Evolutionary conservation across 2,888 invertebrate species (phyloP), one percentile per base, ranked within the genome.

Genomic region (Aleiodes testaceus): DNA sequence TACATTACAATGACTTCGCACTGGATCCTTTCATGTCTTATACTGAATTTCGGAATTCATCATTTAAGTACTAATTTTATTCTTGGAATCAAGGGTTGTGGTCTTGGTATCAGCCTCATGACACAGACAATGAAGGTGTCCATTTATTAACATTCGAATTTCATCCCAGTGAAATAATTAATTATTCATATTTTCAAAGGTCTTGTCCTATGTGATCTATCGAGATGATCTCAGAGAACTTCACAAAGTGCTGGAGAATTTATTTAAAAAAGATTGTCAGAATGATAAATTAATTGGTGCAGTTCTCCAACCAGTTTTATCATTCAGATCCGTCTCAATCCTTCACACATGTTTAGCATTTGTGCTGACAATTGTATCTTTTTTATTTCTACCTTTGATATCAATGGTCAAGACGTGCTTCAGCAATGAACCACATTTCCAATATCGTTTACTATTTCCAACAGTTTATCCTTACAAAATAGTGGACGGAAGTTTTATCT

Each of bases 381-480:
- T 73, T 52, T 18, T 67, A n/a, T 2, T 72, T 5, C 53, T 26
- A 5, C 75, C 75, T 5, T 47, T 76, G 42, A 71, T 76, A 44
- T 44, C 30, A 9, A 69, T 74, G 12, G 69, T 66, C 11, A 63
- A 71, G 4, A 72, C 73, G 47, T 20, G 14, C 1, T 44, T 49
- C 3, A 70, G 61, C 16, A 61, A 75, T 3, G 52, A 49, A 0
- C 59, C 68, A 20, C 63, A 72, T 3, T 61, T 69, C 1, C 69
- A 75, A 61, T 78, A 78, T 49, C 49, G 66, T 1, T 47, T 77
- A 2, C 74, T 74, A 1, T 64, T 74, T 7, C 76, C 77, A 1
- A 66, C 53, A 1, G 71, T 70, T 18, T 79, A 78, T 55, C 81
- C 79, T 0, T 81, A 79, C 77, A 22, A 22, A 1, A 20, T 74